These are phyloP conservation scores for Epizoanthus rinbou DNA, from an alignment of 92 coral and sea anemone genomes.

Conservation along the genomic window DNA sequence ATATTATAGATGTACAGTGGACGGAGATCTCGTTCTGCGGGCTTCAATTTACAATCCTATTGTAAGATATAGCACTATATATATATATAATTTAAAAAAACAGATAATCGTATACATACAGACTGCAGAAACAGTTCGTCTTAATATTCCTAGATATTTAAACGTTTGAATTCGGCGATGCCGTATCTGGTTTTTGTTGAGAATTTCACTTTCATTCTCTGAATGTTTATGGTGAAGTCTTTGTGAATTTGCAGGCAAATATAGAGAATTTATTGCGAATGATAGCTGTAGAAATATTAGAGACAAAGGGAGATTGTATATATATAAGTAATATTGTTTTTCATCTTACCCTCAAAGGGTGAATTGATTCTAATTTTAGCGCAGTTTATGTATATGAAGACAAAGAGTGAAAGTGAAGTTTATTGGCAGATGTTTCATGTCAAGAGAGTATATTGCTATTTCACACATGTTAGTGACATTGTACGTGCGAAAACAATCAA, in stretches of 20 bases:
- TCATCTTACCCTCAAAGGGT: slow-evolving; percentile 6
- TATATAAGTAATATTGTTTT: slow-evolving; percentile 6
- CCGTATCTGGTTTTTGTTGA: not conserved
- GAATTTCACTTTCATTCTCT: not conserved
- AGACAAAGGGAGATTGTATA: slow-evolving; percentile 1
- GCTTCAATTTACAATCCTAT: not conserved
- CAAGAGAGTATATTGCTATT: not conserved
- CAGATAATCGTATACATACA: not conserved
- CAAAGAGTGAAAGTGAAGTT: not conserved
- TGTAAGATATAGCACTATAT: slow-evolving; percentile 25
- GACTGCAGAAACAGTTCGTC: not conserved
- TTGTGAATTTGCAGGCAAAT: not conserved
- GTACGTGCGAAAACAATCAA: no score
- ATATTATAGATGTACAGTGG: slow-evolving; percentile 40
- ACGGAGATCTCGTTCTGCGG: not conserved
- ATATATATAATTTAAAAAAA: not conserved
- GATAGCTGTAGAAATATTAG: not conserved
- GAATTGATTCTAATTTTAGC: not conserved
- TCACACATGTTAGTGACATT: not conserved
- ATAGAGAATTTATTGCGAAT: slow-evolving; percentile 6
- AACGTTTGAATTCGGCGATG: slow-evolving; percentile 24
- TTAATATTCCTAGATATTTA: slow-evolving; percentile 20
- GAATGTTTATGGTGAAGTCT: not conserved
- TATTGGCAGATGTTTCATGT: not conserved
- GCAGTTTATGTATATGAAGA: not conserved